phyloP scores from a whole-genome alignment of 2,113 vertebrate species.

The Lophura nycthemera region DNA sequence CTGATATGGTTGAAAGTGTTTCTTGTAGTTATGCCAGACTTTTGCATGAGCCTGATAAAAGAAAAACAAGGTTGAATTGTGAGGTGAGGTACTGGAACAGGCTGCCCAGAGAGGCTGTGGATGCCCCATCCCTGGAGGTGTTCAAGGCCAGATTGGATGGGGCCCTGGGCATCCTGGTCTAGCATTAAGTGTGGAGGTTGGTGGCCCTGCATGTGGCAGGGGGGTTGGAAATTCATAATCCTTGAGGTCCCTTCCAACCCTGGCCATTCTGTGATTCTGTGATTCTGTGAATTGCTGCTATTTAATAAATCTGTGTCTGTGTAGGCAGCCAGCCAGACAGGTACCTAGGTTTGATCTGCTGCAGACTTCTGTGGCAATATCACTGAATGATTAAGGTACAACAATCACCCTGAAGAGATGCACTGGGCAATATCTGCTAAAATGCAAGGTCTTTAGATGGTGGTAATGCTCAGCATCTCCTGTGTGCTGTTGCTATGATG shows the following conservation, averaged over 20 bases:
- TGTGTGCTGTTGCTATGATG: not conserved
- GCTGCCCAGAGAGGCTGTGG: no score
- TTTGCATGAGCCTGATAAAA: slow-evolving; percentile 89
- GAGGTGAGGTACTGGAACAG: no score
- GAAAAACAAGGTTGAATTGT: slow-evolving; percentile 27
- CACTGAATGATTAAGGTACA: not conserved
- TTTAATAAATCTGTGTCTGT: not conserved
- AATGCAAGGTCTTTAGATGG: not conserved
- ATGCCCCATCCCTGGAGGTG: no score
- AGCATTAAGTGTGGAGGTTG: no score
- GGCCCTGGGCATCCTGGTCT: no score
- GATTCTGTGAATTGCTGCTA: not conserved
- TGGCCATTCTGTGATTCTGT: no score
- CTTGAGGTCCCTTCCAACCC: no score
- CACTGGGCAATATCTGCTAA: not conserved
- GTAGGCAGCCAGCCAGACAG: not conserved
- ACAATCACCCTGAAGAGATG: not conserved
- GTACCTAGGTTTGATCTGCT: not conserved
- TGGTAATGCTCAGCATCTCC: not conserved
- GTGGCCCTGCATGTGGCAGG: no score
- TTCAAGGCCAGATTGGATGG: no score
- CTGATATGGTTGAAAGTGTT: slow-evolving; percentile 83
- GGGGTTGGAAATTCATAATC: no score
- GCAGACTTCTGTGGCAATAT: not conserved
- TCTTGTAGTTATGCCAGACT: slow-evolving; percentile 91